These are phyloP conservation scores for Heliocidaris tuberculata DNA, from an alignment of 35 echinoderm and acorn worm species.

Conservation along the genomic window DNA sequence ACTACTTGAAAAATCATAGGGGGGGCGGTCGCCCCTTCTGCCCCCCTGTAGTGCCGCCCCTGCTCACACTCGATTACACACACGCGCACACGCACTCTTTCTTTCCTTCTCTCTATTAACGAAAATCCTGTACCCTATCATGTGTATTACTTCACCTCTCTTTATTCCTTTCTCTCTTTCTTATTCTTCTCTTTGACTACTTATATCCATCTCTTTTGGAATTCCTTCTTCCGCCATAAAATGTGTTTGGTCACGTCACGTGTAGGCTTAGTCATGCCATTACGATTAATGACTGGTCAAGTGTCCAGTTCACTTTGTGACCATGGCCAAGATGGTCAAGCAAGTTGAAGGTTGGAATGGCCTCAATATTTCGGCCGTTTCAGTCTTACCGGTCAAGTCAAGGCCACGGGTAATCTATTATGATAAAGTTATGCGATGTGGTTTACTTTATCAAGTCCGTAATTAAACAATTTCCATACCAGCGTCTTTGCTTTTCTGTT, in stretches of 20 bases:
- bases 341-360: neutral
- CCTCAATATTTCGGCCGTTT: neutral
- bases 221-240: neutral
- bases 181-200: neutral
- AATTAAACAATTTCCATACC: conserved; percentile 1
- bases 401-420: neutral
- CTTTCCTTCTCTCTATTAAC: too few relatives aligned
- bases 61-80: too few relatives aligned
- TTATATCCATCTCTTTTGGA: neutral
- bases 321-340: neutral
- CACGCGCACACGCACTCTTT: too few relatives aligned
- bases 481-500: neutral
- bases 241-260: neutral
- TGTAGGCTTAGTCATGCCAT: neutral
- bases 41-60: too few relatives aligned
- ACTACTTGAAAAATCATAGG: too few relatives aligned
- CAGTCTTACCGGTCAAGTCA: neutral
- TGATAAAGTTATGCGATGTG: conserved; percentile 7
- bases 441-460: neutral
- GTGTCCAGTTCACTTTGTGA: neutral
- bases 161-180: neutral
- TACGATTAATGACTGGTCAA: neutral
- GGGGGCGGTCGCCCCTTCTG: too few relatives aligned
- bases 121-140: too few relatives aligned
- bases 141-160: too few relatives aligned